Evolutionary conservation across 2,113 vertebrate species (phyloP), one percentile per base, ranked within the genome.

Genomic region (Aix galericulata): DNA sequence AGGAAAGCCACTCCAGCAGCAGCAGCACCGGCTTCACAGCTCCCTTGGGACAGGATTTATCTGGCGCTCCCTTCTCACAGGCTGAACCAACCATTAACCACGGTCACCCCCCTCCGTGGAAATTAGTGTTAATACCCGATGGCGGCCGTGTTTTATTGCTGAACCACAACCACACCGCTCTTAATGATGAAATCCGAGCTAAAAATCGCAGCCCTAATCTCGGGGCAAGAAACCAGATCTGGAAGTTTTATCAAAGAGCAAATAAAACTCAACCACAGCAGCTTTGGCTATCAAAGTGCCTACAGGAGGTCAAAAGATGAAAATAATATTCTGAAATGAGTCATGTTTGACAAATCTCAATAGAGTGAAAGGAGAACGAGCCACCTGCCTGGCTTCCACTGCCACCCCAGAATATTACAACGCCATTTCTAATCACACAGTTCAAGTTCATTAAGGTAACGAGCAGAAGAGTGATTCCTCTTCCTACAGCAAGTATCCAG

Each of bases 221-320:
- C 59, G 63, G 34, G 17, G 34, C 14, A 9, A 77, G 20, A 26
- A 50, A 46, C 20, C 44, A 38, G n/a, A 59, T 11, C 55, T 13
- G 22, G 0, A 11, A 11, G 3, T 59, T 18, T 52, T 18, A 69
- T 31, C 26, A 48, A 38, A 62, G 17, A 80, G 44, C 22, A 71
- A 75, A 66, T 42, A 31, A 48, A 59, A 11, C 31, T 34, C 0
- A 6, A 25, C 31, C 9, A 2, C 0, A 42, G 31, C 15, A 13
- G 26, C 15, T 26, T 1, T 13, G 4, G 66, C 38, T 11, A 17
- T 2, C 59, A 20, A 9, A 55, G 66, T 10, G 9, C 52, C 75
- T 26, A 23, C 6, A 5, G 15, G 36, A 72, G 15, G n/a, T 34
- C 53, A 34, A 14, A 66, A 66, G 20, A 9, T 64, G 42, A 64